Percentiles rank a stretch among this genome's conserved stretches.
phyloP scores from a whole-genome alignment of 1,140 invertebrate species.

The Aphelinus certus region DNA sequence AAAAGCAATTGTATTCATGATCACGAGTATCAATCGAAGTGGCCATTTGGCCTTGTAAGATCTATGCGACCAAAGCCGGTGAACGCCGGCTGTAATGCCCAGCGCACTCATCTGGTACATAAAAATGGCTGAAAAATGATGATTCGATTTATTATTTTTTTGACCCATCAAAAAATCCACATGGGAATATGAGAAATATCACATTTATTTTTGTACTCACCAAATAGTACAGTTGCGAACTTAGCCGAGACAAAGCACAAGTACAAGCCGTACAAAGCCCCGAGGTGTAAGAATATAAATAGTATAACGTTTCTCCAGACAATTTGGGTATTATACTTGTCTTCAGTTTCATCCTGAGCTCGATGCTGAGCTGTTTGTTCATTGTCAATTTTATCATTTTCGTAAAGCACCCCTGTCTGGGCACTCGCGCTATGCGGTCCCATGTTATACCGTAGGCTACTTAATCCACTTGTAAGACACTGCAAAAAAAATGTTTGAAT shows the following conservation, averaged over 20 bases:
- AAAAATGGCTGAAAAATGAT: slow-evolving; percentile 69
- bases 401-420: slow-evolving; percentile 73
- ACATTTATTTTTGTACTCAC: slow-evolving; percentile 65
- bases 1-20: slow-evolving; percentile 84
- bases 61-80: slow-evolving; percentile 88
- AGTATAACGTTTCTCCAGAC: too few species aligned
- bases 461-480: too few species aligned
- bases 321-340: too few species aligned
- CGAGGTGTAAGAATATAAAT: slow-evolving; percentile 71
- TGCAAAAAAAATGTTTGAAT: too few species aligned
- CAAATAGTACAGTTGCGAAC: slow-evolving; percentile 74
- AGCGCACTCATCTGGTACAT: slow-evolving; percentile 75
- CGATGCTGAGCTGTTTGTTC: slow-evolving; percentile 53
- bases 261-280: slow-evolving; percentile 76
- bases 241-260: slow-evolving; percentile 73
- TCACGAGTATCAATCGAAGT: slow-evolving; percentile 76
- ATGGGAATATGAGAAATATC: not conserved
- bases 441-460: slow-evolving; percentile 56
- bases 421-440: slow-evolving; percentile 70
- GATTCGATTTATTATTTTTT: too few species aligned
- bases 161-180: not conserved
- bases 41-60: slow-evolving; percentile 88
- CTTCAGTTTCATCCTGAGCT: too few species aligned
- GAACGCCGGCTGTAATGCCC: slow-evolving; percentile 89
- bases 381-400: slow-evolving; percentile 55